Evolutionary conservation across 2,797 vertebrate genomes (phyloP).

Genomic region (Tarsius wallacei): DNA sequence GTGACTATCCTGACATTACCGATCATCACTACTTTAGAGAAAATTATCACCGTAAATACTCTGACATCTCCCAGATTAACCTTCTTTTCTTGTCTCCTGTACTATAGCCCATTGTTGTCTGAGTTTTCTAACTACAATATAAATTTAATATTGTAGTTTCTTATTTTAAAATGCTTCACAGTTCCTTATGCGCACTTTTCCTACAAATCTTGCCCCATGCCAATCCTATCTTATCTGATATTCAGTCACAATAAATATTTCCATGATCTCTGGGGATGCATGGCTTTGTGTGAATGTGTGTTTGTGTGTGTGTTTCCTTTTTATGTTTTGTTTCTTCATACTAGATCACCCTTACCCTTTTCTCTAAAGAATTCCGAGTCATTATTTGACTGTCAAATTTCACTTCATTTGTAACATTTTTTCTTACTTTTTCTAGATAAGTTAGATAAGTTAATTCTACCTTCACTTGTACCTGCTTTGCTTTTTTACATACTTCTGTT

Average conservation of each 20-base stretch:
- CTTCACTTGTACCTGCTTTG: not conserved
- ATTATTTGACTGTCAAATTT: constrained; percentile 2
- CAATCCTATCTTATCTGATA: not conserved
- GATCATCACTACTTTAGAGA: not conserved
- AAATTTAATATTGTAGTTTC: not conserved
- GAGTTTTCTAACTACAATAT: not conserved
- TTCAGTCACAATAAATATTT: not conserved
- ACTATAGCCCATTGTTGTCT: not conserved
- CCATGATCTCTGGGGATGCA: not conserved
- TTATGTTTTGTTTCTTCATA: not conserved
- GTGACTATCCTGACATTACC: not conserved
- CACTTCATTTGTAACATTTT: not conserved
- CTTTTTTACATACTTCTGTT: not conserved
- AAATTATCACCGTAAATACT: not conserved
- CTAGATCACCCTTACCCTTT: not conserved
- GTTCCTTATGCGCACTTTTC: not conserved
- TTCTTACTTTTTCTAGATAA: not conserved
- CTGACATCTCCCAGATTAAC: not conserved
- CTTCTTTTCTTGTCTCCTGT: not conserved
- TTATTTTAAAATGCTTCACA: not conserved
- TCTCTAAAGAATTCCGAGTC: not conserved
- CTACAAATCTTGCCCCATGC: not conserved
- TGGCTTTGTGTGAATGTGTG: not conserved
- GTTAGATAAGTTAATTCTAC: not conserved
- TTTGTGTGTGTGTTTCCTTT: not conserved